Evolutionary conservation across 2,113 vertebrate genomes (phyloP).

Genomic region (Ptilorrhoa leucosticta): DNA sequence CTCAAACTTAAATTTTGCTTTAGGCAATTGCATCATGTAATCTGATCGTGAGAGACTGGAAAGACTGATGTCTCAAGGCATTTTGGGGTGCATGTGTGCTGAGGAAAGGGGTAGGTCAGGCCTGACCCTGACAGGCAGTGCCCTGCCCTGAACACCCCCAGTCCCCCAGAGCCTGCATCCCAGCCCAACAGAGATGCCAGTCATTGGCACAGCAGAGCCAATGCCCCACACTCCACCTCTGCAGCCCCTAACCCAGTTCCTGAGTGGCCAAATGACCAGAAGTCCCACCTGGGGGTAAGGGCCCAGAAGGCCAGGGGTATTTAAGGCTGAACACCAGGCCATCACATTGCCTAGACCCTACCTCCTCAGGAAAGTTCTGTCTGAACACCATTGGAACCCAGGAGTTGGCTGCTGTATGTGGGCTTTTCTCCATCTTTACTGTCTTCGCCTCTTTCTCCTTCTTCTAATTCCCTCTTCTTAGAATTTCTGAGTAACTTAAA

Average conservation of each 20-base stretch:
- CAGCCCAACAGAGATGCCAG: not conserved
- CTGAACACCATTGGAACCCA: not conserved
- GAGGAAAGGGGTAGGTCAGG: not conserved
- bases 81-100: not conserved
- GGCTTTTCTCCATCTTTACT: not conserved
- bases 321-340: accelerated
- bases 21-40: not conserved
- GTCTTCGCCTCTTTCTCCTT: not conserved
- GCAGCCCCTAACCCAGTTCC: not conserved
- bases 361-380: no score
- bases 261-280: not conserved
- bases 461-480: not conserved
- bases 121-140: not conserved
- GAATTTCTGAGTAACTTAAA: not conserved
- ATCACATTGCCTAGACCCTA: not conserved
- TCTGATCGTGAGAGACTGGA: not conserved
- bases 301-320: not conserved
- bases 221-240: not conserved
- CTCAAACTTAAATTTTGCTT: not conserved
- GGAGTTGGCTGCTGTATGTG: no score
- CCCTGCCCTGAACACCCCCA: not conserved
- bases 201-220: not conserved
- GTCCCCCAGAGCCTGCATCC: not conserved
- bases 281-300: not conserved
- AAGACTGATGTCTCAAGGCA: not conserved